A percentile compares a stretch with the other conserved stretches of the same genome.
phyloP scores from a whole-genome alignment of 2,888 invertebrate species.

The Tetragonula carbonaria region DNA sequence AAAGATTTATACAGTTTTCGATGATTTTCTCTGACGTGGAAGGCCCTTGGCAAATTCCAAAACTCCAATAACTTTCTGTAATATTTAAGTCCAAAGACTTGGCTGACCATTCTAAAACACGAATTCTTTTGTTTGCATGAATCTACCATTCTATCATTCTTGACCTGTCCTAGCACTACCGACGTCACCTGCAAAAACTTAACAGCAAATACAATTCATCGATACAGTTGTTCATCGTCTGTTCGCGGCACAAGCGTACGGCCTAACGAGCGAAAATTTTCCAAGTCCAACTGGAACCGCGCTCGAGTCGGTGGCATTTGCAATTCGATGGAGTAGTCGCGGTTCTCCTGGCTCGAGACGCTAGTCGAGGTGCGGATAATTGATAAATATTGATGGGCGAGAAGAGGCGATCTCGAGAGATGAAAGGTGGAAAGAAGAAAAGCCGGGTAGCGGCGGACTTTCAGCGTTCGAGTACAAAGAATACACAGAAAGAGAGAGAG shows the following conservation, averaged over 20 bases:
- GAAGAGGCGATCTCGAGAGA: slow-evolving; percentile 41
- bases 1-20: too few species aligned
- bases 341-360: neutral
- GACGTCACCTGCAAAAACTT: too few species aligned
- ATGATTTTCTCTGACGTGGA: too few species aligned
- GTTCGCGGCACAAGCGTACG: neutral
- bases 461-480: slow-evolving; percentile 51
- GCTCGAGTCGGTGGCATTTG: slow-evolving; percentile 26
- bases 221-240: neutral
- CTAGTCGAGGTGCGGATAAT: slow-evolving; percentile 46
- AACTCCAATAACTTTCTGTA: too few species aligned
- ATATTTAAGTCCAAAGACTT: too few species aligned
- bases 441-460: slow-evolving; percentile 47
- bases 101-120: too few species aligned
- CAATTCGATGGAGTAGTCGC: slow-evolving; percentile 28
- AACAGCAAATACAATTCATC: too few species aligned
- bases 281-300: neutral
- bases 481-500: neutral
- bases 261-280: neutral
- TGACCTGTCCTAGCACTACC: too few species aligned
- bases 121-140: too few species aligned
- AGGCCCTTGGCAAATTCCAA: too few species aligned
- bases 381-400: slow-evolving; percentile 59
- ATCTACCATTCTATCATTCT: too few species aligned
- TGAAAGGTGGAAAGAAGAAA: slow-evolving; percentile 48